Evolutionary conservation across 2,797 vertebrate species (phyloP), one percentile per base, ranked within the genome.

Genomic region (Setipinna tenuifilis): DNA sequence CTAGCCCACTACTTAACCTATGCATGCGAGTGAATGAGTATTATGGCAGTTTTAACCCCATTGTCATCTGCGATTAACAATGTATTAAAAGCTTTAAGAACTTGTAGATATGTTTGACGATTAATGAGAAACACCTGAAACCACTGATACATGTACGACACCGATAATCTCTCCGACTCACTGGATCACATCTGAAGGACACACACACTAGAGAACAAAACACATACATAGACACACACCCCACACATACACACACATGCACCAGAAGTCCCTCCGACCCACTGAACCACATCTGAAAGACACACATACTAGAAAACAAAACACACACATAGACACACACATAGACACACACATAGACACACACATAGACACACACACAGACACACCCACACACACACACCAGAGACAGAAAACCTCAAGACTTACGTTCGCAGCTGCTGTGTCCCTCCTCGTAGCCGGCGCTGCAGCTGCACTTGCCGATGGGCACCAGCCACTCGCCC

Each of bases 401-500:
- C 54, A 82, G 23, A 17, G 25, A 83, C 23, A 58, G 83, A n/a
- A 10, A 71, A 19, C 17, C 46, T 28, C 46, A 21, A 21, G 62
- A 21, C 95, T 92, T 97, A 99, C 98, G 98, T 97, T 96, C 95
- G 90, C 98, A 99, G 94, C 92, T 94, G 94, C 97, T 96, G 59
- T 97, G 97, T 84, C 95, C 97, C 90, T 98, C 97, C 95, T 99
- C 97, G 41, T 97, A 98, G 83, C 98, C 98, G 0, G 98, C 97
- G 81, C 97, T 96, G 88, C 98, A 99, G 89, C 96, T 93, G 94
- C 98, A 99, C 86, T 98, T 98, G 90, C 98, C 98, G 9, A 98
- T 95, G 0, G 98, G 97, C 81, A 98, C 97, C 90, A 99, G 94
- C 98, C 98, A 99, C 92, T 98, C 98, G 0, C 98, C 98, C 86